Evolutionary conservation across 2,797 vertebrate species (phyloP).

Genomic region (Lepilemur septentrionalis): DNA sequence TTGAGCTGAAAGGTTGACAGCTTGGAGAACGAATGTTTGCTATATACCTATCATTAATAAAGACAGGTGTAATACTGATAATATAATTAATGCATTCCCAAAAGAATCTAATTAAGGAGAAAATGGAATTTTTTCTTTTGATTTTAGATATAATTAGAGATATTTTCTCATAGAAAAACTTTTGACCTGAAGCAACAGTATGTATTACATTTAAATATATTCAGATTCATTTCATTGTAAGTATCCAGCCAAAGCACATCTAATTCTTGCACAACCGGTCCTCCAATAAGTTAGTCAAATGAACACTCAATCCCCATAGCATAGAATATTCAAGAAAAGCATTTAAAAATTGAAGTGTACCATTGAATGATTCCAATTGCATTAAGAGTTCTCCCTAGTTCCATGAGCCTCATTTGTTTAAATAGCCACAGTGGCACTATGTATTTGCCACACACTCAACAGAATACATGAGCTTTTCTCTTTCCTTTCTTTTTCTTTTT

Average conservation of each 20-base stretch:
- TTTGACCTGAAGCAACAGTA: conserved; percentile 45
- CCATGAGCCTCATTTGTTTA: background rate
- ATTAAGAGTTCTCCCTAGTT: background rate
- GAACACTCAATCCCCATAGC: background rate
- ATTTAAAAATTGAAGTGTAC: conserved; percentile 49
- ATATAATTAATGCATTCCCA: background rate
- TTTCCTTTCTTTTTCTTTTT: background rate
- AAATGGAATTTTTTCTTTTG: background rate
- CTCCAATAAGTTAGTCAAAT: conserved; percentile 14
- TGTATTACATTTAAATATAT: conserved; percentile 32
- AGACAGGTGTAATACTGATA: background rate
- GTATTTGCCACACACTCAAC: background rate
- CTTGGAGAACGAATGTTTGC: background rate
- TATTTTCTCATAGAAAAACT: conserved; percentile 47
- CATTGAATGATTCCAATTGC: conserved; percentile 3
- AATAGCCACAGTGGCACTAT: background rate
- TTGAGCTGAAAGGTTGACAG: background rate
- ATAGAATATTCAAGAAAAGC: conserved; percentile 7
- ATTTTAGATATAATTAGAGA: background rate
- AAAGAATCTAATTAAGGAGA: background rate
- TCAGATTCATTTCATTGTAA: conserved; percentile 36
- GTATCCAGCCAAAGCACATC: background rate
- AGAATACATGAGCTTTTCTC: background rate
- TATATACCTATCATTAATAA: background rate
- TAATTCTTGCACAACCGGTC: conserved; percentile 35